These are phyloP conservation scores for Laspeyria flexula DNA, from an alignment of 2,888 invertebrate genomes.

Conservation along the genomic window DNA sequence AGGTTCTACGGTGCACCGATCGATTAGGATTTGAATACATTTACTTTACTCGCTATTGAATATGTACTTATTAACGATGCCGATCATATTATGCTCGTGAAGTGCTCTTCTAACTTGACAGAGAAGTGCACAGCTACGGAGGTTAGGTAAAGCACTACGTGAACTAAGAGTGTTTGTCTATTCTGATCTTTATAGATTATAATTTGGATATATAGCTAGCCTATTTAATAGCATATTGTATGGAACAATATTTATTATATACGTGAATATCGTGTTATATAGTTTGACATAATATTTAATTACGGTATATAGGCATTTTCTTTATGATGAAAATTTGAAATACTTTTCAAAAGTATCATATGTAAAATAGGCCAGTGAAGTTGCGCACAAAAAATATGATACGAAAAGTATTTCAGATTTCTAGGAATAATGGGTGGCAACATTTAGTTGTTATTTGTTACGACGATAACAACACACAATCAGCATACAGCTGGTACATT, in stretches of 20 bases:
- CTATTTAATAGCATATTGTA: constrained; percentile 45
- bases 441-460: constrained; percentile 14
- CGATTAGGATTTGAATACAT: constrained; percentile 35
- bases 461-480: constrained; percentile 20
- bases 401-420: constrained; percentile 27
- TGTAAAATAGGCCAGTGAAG: background rate
- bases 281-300: constrained; percentile 21
- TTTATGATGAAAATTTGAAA: constrained; percentile 21
- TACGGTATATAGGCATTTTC: constrained; percentile 23
- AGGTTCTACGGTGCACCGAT: constrained; percentile 61
- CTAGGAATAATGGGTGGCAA: constrained; percentile 11
- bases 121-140: constrained; percentile 65
- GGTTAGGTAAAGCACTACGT: constrained; percentile 66
- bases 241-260: constrained; percentile 38
- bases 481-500: constrained; percentile 27
- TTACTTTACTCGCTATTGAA: constrained; percentile 43
- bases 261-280: constrained; percentile 43
- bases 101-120: constrained; percentile 59
- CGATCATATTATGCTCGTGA: constrained; percentile 31
- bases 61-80: constrained; percentile 34
- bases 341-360: constrained; percentile 15
- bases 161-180: constrained; percentile 48
- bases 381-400: background rate
- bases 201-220: constrained; percentile 48
- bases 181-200: constrained; percentile 30